Evolutionary conservation across 2,888 invertebrate genomes (phyloP).

Genomic region (Macrophya annulata): DNA sequence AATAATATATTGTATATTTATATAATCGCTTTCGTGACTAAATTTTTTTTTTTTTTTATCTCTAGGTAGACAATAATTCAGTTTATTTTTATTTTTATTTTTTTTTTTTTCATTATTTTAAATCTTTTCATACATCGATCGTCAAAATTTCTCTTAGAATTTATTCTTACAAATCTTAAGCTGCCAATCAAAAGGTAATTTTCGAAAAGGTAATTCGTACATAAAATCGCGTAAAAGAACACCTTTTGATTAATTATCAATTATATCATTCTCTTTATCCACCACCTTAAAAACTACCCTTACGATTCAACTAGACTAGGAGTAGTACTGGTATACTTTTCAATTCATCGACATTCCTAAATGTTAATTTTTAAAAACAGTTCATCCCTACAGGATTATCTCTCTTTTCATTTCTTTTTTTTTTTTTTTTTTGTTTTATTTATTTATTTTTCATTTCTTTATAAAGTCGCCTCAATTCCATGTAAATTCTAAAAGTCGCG

Average conservation of each 20-base stretch:
- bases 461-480: conserved; percentile 60
- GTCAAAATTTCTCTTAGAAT: background rate
- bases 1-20: conserved; percentile 12
- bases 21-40: conserved; percentile 29
- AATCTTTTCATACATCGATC: background rate
- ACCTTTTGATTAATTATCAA: conserved; percentile 1
- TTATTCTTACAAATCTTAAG: background rate
- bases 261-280: background rate
- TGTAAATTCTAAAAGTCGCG: conserved; percentile 61
- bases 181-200: background rate
- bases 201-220: background rate
- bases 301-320: conserved; percentile 62
- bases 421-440: background rate
- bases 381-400: background rate
- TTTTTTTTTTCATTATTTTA: background rate
- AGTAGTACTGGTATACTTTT: conserved; percentile 56
- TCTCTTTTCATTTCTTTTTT: background rate
- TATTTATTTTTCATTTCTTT: background rate
- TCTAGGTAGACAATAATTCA: conserved; percentile 7
- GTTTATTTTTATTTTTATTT: background rate
- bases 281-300: conserved; percentile 51
- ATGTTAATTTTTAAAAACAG: conserved; percentile 2
- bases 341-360: conserved; percentile 21
- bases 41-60: background rate
- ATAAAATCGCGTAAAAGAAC: background rate